Evolutionary conservation across 1,140 invertebrate genomes (phyloP), one percentile per base, ranked within the genome.

Genomic region (Neodiprion pinetum): DNA sequence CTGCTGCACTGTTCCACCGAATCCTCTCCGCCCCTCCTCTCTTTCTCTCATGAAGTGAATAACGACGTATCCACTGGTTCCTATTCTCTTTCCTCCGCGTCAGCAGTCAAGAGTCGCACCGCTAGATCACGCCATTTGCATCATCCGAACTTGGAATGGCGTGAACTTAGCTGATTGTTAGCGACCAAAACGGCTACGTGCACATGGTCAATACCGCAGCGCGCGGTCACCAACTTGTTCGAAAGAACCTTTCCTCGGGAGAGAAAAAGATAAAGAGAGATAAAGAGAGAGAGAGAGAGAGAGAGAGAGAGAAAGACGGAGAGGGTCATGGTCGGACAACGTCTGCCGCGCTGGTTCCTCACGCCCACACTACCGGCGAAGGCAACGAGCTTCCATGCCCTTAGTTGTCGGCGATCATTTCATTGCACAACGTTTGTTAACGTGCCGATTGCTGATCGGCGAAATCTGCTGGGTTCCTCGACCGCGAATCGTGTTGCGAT

Each of bases 291-390:
- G 12, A 47, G 61, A 53, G 53, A 47, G 53, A 71, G 40, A 50
- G 70, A 71, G 69, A 14, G 53, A 50, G 70, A 71, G 66, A 61
- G 48, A 80, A 48, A 23, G 67, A 76, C 71, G 21, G 40, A 67
- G 85, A 88, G 87, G 87, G 87, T 88, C 87, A 88, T 77, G 87
- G 87, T 86, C 86, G 87, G 86, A 87, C 87, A 88, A 86, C 84
- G 86, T 88, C 87, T 87, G 79, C 82, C 77, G 70, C 78, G 79
- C 69, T 79, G 75, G 74, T 72, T 72, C 74, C 71, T 81, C 28
- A 84, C 87, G 84, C 86, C 84, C 84, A 86, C 86, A 79, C 82
- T 82, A 81, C 83, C 28, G 5, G n/a, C 53, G 11, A 61, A 61
- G 11, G 11, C 53, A 9, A 61, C 53, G n/a, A 5, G 53, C 11